Base-by-base conservation (phyloP, 2,888 invertebrate genomes). In the Melanophora roralis region DNA sequence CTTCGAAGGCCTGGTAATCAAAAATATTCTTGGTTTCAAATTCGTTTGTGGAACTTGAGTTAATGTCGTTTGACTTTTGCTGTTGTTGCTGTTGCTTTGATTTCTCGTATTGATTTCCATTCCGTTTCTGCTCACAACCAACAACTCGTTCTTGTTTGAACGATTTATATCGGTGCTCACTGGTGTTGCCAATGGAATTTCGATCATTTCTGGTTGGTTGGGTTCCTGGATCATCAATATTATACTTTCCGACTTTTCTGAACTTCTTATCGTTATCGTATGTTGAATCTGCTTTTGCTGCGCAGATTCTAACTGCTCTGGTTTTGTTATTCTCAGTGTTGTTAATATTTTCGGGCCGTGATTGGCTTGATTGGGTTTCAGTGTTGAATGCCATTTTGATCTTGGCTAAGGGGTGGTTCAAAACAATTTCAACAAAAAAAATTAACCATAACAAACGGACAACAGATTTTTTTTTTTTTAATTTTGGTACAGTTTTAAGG, bases 301-400 rank as follows among this genome's bases (percentile, higher is more conserved):
- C 69, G 27, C 51, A 57, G 45, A 60, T 65, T 77, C 47, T 47
- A n/a, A 49, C 57, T 55, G 77, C 36, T 64, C 47, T 77, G n/a
- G 57, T 76, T 72, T 34, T 78, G 74, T 71, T 81, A 82, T 38
- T 71, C 55, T 75, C 67, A 72, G 62, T 83, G 78, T 77, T 84
- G 82, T 82, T 83, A 82, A 82, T 84, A 85, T 84, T 84, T 77
- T 85, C 83, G 82, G 86, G 85, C 88, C 88, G 78, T 78, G 84
- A 81, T 83, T 85, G 87, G 88, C 87, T 86, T 78, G 85, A 81
- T 83, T 85, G 85, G 85, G 81, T 64, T 84, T 85, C 85, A 83
- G 84, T 85, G 83, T 78, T 86, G 86, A 86, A 86, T 86, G 87
- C 88, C 88, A 88, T 88, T 86, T 88, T 88, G 88, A 88, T 86